A percentile compares a stretch with the other conserved stretches of the same genome.
phyloP scores from a whole-genome alignment of 2,113 vertebrate species.

The Lates calcarifer region DNA sequence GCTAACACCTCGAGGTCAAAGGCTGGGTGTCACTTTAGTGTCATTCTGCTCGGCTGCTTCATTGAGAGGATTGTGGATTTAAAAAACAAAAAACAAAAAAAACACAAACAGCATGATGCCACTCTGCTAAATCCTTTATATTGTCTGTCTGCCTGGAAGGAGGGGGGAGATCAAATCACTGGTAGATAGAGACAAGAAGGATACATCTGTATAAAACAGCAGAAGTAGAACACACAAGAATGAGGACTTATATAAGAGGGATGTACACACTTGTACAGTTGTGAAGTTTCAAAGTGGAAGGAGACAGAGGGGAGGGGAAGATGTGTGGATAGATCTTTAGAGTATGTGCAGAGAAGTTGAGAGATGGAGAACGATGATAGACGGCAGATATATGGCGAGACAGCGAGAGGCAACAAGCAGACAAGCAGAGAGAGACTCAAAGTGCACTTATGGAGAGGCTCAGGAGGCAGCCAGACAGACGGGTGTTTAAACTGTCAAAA shows the following conservation, averaged over 20 bases:
- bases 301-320: neutral
- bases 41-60: neutral
- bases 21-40: constrained; percentile 10
- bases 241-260: neutral
- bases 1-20: constrained; percentile 26
- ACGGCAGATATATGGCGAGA: constrained; percentile 17
- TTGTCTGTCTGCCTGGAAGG: neutral
- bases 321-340: neutral
- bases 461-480: constrained; percentile 37
- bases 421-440: constrained; percentile 28
- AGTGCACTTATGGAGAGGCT: constrained; percentile 61
- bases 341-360: neutral
- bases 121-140: constrained; percentile 26
- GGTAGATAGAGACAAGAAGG: neutral
- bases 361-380: constrained; percentile 34
- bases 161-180: neutral
- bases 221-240: neutral
- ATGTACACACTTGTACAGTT: neutral
- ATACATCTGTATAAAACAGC: neutral
- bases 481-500: constrained; percentile 67
- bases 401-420: constrained; percentile 20
- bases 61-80: neutral
- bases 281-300: neutral
- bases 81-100: too few relatives aligned
- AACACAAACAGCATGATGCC: constrained; percentile 9